Base-by-base conservation (phyloP, 2,113 vertebrate species). In the Gila orcuttii region DNA sequence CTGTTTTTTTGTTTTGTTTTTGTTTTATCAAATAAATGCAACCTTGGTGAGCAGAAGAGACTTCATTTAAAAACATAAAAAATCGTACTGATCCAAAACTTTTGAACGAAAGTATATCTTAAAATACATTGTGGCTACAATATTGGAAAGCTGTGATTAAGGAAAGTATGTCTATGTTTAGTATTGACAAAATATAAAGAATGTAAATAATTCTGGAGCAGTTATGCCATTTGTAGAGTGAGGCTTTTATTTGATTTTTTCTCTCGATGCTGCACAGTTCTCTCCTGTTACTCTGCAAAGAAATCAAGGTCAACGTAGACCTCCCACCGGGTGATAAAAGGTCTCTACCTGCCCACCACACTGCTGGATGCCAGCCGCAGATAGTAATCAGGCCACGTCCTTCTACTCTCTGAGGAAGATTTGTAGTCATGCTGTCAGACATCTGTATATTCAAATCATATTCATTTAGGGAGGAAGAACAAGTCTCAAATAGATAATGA, bases 261-360 rank as follows among this genome's bases (percentile, higher is more conserved):
- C n/a, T 76, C 74, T 83, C 25, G 50, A 83, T 25, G 31, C 68
- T 25, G 23, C 50, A 73, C 81, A 25, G 74, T 82, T 86, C 36
- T 78, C 39, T 76, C 62, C 74, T 64, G 84, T 82, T 33, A 78
- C 80, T 85, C 50, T 28, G 52, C 79, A 62, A 64, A 83, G 85
- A 85, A 87, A 82, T 89, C 86, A 88, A 91, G 86, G 90, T 89
- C 87, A 89, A 83, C 33, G 31, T 73, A 11, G 82, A 75, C 88
- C 79, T 83, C 88, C 78, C 50, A 45, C 69, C 39, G 55, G 74
- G 88, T 86, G 85, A 87, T 88, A 77, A 87, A 87, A 86, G 80
- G 73, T 77, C 33, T 60, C 73, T 85, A 85, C 85, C 85, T 87
- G 85, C 79, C 76, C 78, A 79, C 77, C 85, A 50, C 86, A 85